These are phyloP conservation scores for Cyphomyrus discorhynchus DNA, from an alignment of 2,113 vertebrate species.

Conservation along the genomic window DNA sequence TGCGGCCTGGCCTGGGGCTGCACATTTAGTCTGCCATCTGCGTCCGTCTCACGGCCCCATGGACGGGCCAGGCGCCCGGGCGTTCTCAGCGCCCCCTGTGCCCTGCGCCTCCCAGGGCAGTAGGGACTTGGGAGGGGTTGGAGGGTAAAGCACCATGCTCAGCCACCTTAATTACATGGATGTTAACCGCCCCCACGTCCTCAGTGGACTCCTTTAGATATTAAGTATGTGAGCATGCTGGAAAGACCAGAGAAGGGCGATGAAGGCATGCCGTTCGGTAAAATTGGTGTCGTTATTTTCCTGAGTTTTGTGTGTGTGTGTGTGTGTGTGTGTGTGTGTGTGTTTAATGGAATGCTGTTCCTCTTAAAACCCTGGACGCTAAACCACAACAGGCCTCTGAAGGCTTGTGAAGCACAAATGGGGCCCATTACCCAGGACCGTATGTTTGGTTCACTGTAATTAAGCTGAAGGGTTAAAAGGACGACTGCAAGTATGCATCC, in stretches of 20 bases:
- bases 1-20: conserved; percentile 91
- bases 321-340: neutral
- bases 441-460: conserved; percentile 11
- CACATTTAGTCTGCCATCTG: conserved; percentile 97
- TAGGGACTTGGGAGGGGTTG: neutral
- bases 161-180: conserved; percentile 83
- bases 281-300: neutral
- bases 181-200: conserved; percentile 74
- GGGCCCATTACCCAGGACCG: conserved; percentile 5
- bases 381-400: neutral
- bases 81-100: conserved; percentile 80
- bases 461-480: conserved; percentile 2
- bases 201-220: conserved; percentile 72
- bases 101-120: conserved; percentile 67
- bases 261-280: neutral
- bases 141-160: conserved; percentile 75
- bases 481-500: neutral
- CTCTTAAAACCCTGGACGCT: neutral
- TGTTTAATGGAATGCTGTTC: neutral
- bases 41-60: conserved; percentile 80
- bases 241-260: neutral
- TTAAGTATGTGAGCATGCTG: neutral
- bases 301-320: neutral
- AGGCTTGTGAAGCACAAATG: conserved; percentile 9
- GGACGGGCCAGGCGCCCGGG: conserved; percentile 77